These are phyloP conservation scores for Trinorchestia longiramus DNA, from an alignment of 1,140 invertebrate species.

Conservation along the genomic window DNA sequence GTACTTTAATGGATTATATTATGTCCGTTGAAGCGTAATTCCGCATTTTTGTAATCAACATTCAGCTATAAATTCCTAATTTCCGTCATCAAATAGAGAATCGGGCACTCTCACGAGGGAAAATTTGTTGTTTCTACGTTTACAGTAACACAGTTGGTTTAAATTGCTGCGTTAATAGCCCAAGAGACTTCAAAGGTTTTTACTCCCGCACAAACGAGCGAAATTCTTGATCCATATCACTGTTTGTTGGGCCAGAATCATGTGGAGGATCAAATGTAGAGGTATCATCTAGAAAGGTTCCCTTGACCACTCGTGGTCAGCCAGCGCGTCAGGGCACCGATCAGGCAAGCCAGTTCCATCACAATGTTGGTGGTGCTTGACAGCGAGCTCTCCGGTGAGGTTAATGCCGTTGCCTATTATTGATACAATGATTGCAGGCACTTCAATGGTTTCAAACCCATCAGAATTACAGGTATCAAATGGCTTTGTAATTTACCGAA, in stretches of 20 bases:
- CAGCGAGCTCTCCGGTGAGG: not conserved
- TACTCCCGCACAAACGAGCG: not conserved
- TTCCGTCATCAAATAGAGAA: not conserved
- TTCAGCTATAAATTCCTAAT: not conserved
- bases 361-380: not conserved
- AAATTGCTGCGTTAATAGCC: not conserved
- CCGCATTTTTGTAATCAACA: not conserved
- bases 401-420: constrained; percentile 6
- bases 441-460: not conserved
- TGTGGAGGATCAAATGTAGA: not conserved
- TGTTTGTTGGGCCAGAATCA: not conserved
- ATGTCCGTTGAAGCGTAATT: not conserved
- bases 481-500: not conserved
- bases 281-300: not conserved
- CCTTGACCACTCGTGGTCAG: not conserved
- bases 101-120: not conserved
- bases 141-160: not conserved
- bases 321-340: not conserved
- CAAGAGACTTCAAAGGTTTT: not conserved
- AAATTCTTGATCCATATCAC: not conserved
- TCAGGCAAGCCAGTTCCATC: not conserved
- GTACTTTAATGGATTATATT: too few relatives aligned
- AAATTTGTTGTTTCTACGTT: not conserved
- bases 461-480: constrained; percentile 47
- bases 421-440: constrained; percentile 21